A percentile compares a stretch with the other conserved stretches of the same genome.
phyloP scores from a whole-genome alignment of 1,140 invertebrate species.

The Onthophagus taurus region DNA sequence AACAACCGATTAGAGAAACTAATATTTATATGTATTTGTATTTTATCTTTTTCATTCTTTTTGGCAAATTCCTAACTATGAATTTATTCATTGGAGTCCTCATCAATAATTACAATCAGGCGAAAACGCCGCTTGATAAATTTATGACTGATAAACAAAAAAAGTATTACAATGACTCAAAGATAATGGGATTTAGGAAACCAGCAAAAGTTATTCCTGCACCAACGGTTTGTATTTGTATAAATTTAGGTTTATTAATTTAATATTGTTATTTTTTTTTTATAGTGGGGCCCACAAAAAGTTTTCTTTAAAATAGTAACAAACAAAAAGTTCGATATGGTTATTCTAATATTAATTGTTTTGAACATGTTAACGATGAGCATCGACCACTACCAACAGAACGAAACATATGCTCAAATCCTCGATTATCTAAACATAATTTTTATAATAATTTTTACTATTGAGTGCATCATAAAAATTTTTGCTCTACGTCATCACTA shows the following conservation, averaged over 20 bases:
- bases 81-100: slow-evolving; percentile 98
- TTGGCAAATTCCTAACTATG: slow-evolving; percentile 94
- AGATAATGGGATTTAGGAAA: slow-evolving; percentile 98
- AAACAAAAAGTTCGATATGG: slow-evolving; percentile 98
- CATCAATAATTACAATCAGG: slow-evolving; percentile 98
- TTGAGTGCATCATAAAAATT: slow-evolving; percentile 95
- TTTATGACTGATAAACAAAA: slow-evolving; percentile 99
- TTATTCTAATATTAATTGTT: slow-evolving; percentile 98
- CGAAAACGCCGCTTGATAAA: slow-evolving; percentile 98
- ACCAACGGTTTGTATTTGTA: slow-evolving; percentile 64
- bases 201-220: slow-evolving; percentile 95
- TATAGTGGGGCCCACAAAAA: slow-evolving; percentile 89
- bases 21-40: slow-evolving; percentile 97
- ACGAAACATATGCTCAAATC: slow-evolving; percentile 68
- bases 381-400: slow-evolving; percentile 89
- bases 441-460: slow-evolving; percentile 97
- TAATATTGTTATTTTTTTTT: slow-evolving; percentile 25
- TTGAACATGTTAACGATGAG: slow-evolving; percentile 99
- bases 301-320: slow-evolving; percentile 96
- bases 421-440: slow-evolving; percentile 90
- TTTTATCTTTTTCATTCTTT: slow-evolving; percentile 96
- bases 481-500: slow-evolving; percentile 95
- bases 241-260: slow-evolving; percentile 18
- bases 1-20: slow-evolving; percentile 87
- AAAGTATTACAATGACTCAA: slow-evolving; percentile 99